phyloP scores from a whole-genome alignment of 2,888 invertebrate species.

The Pasiphila rectangulata region DNA sequence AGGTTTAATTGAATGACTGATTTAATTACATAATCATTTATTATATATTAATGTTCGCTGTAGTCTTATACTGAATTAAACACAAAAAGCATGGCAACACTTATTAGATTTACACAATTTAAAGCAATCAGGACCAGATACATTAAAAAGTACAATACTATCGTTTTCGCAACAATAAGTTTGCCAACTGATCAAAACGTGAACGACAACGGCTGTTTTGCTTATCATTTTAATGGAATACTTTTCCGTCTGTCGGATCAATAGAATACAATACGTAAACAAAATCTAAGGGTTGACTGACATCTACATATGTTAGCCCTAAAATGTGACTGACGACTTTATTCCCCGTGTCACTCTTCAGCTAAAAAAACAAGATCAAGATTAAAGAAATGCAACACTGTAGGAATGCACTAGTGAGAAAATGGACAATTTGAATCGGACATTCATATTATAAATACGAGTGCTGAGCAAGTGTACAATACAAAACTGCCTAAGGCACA shows the following conservation, averaged over 20 bases:
- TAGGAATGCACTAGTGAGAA: conserved; percentile 35
- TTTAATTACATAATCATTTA: conserved; percentile 34
- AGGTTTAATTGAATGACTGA: too few species aligned
- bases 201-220: too few species aligned
- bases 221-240: too few species aligned
- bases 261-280: too few species aligned
- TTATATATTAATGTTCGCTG: conserved; percentile 49
- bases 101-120: conserved; percentile 24
- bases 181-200: too few species aligned
- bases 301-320: too few species aligned
- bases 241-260: too few species aligned
- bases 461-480: conserved; percentile 13
- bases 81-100: conserved; percentile 51
- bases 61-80: conserved; percentile 51
- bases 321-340: too few species aligned
- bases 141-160: conserved; percentile 3
- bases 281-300: too few species aligned
- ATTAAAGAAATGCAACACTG: conserved; percentile 25
- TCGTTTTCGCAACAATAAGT: too few species aligned
- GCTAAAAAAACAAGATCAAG: too few species aligned
- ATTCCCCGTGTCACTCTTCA: too few species aligned
- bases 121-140: conserved; percentile 12
- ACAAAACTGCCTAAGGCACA: conserved; percentile 29
- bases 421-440: conserved; percentile 17
- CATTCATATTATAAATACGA: conserved; percentile 36